These are phyloP conservation scores for Anguilla pacifica DNA, from an alignment of 2,797 vertebrate species.

Conservation along the genomic window DNA sequence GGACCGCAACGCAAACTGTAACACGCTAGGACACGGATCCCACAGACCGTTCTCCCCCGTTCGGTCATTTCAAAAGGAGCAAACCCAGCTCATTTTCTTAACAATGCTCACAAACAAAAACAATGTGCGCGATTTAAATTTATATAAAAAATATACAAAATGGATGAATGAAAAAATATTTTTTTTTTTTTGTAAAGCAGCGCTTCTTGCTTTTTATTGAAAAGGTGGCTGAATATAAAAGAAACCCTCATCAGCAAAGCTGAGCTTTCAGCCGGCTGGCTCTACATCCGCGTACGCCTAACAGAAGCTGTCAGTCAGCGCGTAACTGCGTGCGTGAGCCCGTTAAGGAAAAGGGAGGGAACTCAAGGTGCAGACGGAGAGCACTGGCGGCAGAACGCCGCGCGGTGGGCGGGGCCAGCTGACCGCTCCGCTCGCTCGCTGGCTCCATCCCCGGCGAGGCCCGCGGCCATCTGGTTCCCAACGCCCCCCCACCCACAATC, in stretches of 20 bases:
- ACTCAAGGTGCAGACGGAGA: background rate
- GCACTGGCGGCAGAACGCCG: background rate
- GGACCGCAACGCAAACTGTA: background rate
- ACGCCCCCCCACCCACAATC: background rate
- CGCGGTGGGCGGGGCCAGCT: background rate
- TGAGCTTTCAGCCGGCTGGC: background rate
- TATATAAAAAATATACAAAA: background rate
- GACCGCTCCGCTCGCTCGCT: background rate
- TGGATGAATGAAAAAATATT: background rate
- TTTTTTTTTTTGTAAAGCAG: background rate
- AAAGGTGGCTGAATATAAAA: background rate
- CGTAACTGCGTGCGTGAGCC: background rate
- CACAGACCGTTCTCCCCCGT: background rate
- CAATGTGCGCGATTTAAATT: background rate
- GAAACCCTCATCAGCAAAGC: background rate
- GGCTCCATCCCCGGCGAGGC: background rate
- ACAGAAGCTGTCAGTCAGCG: background rate
- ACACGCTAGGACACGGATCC: background rate
- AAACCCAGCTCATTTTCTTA: background rate
- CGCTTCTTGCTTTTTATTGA: background rate
- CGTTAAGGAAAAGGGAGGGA: background rate
- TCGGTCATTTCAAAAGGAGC: background rate
- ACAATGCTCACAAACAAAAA: background rate
- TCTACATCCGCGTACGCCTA: background rate
- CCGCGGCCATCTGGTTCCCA: slow-evolving; percentile 26